Base-by-base conservation (phyloP, 2,888 invertebrate species). In the Thecocarcelia acutangulata region DNA sequence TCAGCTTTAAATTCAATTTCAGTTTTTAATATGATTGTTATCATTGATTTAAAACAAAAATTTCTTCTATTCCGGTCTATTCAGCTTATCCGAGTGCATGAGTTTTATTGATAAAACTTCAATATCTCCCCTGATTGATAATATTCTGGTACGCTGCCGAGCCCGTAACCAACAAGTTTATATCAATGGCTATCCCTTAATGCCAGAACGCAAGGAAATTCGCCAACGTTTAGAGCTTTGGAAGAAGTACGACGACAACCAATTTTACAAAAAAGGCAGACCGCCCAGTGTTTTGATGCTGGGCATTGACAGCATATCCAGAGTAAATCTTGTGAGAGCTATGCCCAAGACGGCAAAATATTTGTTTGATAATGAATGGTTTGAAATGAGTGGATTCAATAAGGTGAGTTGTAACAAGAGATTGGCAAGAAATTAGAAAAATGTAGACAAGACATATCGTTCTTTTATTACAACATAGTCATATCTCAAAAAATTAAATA, bases 251-350 rank as follows among this genome's bases (percentile, higher is more conserved):
- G 84, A 79, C 3, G 84, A 84, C 24, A 21, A 15, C 17, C 48
- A 70, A n/a, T 54, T 75, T 0, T 91, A 83, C n/a, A 86, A 88
- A 19, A 91, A 91, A 50, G 64, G 61, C 12, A 82, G 76, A 8
- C 84, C 86, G 0, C 90, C 94, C 17, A 95, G 94, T 87, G 93
- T 97, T 0, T 90, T 97, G 37, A 91, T 97, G 87, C 88, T 98
- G 17, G 97, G 97, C 46, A 94, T 97, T 85, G 97, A 97, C 87
- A 96, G 96, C 54, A 94, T 97, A 85, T 97, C 97, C 0, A 91
- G 96, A 73, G 91, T 95, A 50, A 96, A 97, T 87, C 93, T 96
- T 73, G 92, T 93, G 19, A 92, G 96, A 64, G 94, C 95, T 9
- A 94, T 97, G 94, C 94, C 95, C 0, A 92, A 93, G 86, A 96